Conservation (phyloP, 2,888 invertebrate species). For the Prosapia bicincta region DNA sequence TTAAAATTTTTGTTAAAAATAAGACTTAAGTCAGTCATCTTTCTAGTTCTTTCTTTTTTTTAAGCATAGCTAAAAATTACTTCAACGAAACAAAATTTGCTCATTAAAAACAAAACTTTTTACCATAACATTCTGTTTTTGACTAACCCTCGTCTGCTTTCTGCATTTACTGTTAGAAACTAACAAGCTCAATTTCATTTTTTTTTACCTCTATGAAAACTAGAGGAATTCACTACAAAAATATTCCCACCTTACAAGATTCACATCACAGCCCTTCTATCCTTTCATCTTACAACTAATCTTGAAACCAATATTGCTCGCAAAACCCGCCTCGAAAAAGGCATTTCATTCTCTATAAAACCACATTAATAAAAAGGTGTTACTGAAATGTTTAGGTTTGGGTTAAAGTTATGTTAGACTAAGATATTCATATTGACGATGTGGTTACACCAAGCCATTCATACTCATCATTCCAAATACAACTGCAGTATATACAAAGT, state of each 20-base stretch:
- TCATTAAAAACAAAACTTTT: neutral
- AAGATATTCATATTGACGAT: neutral
- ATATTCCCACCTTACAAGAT: slow-evolving; percentile 13
- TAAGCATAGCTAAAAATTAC: neutral
- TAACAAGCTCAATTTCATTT: slow-evolving; percentile 24
- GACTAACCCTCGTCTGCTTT: neutral
- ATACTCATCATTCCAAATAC: slow-evolving; percentile 5
- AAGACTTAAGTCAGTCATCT: slow-evolving; percentile 16
- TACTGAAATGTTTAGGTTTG: slow-evolving; percentile 7
- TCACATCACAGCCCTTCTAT: slow-evolving; percentile 26
- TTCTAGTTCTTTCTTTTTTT: neutral
- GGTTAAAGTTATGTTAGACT: slow-evolving; percentile 14
- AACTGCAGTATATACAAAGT: slow-evolving; percentile 22
- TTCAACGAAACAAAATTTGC: neutral
- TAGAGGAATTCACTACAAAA: slow-evolving; percentile 16
- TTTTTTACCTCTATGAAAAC: neutral
- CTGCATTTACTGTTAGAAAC: neutral
- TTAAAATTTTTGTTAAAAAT: slow-evolving; percentile 9
- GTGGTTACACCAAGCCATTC: slow-evolving; percentile 9
- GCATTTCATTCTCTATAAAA: neutral
- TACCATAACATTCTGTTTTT: neutral
- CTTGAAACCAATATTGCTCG: neutral
- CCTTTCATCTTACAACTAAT: neutral
- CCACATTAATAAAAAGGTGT: slow-evolving; percentile 9
- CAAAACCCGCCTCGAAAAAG: neutral